phyloP scores from a whole-genome alignment of 23 tunicate species.

The Halocynthia aurantium region DNA sequence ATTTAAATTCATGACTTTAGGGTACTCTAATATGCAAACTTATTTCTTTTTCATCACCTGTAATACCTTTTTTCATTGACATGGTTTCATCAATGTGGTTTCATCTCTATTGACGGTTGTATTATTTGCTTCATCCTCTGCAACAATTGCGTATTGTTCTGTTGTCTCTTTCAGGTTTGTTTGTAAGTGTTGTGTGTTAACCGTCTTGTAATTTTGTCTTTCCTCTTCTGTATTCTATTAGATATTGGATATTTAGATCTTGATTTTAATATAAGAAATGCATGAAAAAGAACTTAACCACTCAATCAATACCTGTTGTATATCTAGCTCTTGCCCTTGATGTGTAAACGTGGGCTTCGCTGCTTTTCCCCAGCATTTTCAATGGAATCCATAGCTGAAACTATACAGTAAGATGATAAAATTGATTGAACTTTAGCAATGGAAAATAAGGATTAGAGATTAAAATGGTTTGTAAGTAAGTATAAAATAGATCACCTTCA shows the following conservation, averaged over 20 bases:
- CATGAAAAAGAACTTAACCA: neutral
- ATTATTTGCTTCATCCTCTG: constrained; percentile 29
- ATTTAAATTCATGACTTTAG: neutral
- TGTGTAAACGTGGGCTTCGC: neutral
- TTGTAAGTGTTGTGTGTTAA: constrained; percentile 7
- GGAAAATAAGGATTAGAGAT: neutral
- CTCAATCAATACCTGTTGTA: neutral
- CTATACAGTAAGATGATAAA: too few species aligned
- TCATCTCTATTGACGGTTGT: constrained; percentile 38
- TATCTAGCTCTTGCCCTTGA: neutral
- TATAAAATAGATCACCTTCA: constrained; percentile 16
- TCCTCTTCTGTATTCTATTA: neutral
- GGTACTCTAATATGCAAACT: neutral
- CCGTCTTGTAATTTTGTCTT: neutral
- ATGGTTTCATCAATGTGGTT: constrained; percentile 67
- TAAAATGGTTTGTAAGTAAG: neutral
- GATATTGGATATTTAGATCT: neutral
- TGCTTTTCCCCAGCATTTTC: constrained; percentile 9
- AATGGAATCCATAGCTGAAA: constrained; percentile 11
- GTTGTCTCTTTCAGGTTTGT: constrained; percentile 9
- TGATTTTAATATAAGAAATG: neutral
- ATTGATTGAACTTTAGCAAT: too few species aligned
- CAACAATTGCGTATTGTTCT: neutral
- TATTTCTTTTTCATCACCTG: constrained; percentile 20
- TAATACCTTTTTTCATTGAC: constrained; percentile 71